Conservation (phyloP, 2,888 invertebrate species). For the Cosmia trapezina region DNA sequence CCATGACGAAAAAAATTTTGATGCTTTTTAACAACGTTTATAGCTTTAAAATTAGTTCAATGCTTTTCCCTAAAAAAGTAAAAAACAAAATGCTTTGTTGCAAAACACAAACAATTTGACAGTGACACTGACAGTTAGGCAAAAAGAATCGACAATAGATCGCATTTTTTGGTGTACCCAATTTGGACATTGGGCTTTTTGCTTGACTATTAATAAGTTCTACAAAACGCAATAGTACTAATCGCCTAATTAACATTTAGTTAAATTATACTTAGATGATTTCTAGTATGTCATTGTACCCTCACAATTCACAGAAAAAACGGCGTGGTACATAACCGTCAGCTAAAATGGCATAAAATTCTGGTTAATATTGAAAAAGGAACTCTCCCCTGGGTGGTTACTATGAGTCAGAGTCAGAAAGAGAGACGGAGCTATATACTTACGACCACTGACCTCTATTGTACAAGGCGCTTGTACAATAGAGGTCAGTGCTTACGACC, state of each 20-base stretch:
- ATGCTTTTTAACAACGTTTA: constrained; percentile 6
- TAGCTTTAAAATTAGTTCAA: neutral
- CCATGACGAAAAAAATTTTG: constrained; percentile 65
- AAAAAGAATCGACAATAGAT: neutral
- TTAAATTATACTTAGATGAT: neutral
- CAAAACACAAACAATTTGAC: constrained; percentile 36
- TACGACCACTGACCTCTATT: no score
- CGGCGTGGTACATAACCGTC: neutral
- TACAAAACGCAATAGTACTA: constrained; percentile 10
- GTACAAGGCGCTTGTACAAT: no score
- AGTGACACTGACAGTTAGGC: constrained; percentile 1
- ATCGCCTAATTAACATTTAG: neutral
- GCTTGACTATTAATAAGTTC: neutral
- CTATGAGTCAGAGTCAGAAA: no score
- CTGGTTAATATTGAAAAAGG: no score
- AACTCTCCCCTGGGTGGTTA: no score
- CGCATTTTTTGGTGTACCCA: neutral
- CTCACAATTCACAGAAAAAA: neutral
- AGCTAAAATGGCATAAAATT: neutral
- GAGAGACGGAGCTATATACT: no score
- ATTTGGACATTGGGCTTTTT: constrained; percentile 1
- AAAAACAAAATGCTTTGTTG: neutral
- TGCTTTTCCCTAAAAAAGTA: no score
- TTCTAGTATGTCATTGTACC: no score
- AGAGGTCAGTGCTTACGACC: no score